Conservation (phyloP, 2,113 vertebrate genomes). For the Dipodomys ordii region DNA sequence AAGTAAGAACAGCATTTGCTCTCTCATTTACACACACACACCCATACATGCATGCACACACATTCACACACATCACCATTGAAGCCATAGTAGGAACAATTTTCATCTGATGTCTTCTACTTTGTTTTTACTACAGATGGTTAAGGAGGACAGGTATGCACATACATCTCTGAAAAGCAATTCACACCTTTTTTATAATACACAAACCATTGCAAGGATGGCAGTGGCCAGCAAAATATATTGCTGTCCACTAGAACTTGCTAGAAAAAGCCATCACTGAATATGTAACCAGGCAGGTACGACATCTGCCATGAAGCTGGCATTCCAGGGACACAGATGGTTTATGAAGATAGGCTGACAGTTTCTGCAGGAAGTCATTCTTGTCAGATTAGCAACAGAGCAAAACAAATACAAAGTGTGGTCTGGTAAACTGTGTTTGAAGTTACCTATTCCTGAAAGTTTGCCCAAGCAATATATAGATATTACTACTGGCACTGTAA, state of each 20-base stretch:
- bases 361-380: constrained; percentile 34
- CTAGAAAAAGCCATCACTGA: not conserved
- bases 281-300: not conserved
- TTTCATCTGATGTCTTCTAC: not conserved
- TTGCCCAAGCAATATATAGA: not conserved
- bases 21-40: not conserved
- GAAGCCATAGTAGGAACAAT: not conserved
- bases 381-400: constrained; percentile 46
- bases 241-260: accelerated
- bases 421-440: constrained; percentile 33
- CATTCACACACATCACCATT: not conserved
- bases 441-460: constrained; percentile 7
- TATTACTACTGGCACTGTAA: constrained; percentile 2
- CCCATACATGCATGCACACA: not conserved
- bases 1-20: not conserved
- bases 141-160: not conserved
- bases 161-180: not conserved
- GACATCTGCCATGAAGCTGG: not conserved
- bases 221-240: not conserved
- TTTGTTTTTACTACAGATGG: not conserved
- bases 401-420: constrained; percentile 53
- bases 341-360: constrained; percentile 28
- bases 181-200: not conserved
- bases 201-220: not conserved
- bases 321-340: constrained; percentile 51